Base-by-base conservation (phyloP, 2,797 vertebrate genomes). In the Falco peregrinus region DNA sequence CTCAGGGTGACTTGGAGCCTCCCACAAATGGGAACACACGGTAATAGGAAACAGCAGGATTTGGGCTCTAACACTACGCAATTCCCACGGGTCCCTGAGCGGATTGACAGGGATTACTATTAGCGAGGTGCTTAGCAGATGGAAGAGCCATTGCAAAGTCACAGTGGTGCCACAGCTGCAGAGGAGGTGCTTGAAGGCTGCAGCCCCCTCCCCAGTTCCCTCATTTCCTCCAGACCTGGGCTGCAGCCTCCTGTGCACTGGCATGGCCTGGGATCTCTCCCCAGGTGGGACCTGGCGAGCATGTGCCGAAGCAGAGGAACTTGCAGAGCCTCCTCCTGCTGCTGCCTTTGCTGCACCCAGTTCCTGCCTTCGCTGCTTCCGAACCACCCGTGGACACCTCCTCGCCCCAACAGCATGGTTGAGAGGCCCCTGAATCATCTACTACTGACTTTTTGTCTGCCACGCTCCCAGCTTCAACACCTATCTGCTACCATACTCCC, bases 331-430 rank as follows among this genome's bases (percentile, higher is more conserved):
- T 90, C 33, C 20, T 56, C 28, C 53, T 54, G n/a, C 35, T 54
- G 65, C n/a, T 37, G 50, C 64, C 37, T 7, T 9, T 21, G 11
- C 6, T 17, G 25, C 13, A 51, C 18, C 13, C 65, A n/a, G 29
- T 6, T 63, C n/a, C 75, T 75, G 57, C 39, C 33, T 73, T 21
- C 54, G 33, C 20, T 31, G 41, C 7, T 47, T 84, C 37, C 4
- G 1, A 70, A 41, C 14, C 16, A 43, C 17, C 13, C 0, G 1
- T 63, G 69, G 83, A 31, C 54, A 54, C 7, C 53, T 84, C 17
- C 39, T 54, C 54, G 35, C 31, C 10, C 11, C 0, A 0, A 39
- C 4, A 59, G 39, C 0, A 0, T 0, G 2, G 33, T 20, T 37
- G 33, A 73, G 59, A 78, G 19, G 11, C 5, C 25, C 8, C 41